A percentile compares a stretch with the other conserved stretches of the same genome.
phyloP scores from a whole-genome alignment of 2,888 invertebrate genomes.

The Folsomia candida region DNA sequence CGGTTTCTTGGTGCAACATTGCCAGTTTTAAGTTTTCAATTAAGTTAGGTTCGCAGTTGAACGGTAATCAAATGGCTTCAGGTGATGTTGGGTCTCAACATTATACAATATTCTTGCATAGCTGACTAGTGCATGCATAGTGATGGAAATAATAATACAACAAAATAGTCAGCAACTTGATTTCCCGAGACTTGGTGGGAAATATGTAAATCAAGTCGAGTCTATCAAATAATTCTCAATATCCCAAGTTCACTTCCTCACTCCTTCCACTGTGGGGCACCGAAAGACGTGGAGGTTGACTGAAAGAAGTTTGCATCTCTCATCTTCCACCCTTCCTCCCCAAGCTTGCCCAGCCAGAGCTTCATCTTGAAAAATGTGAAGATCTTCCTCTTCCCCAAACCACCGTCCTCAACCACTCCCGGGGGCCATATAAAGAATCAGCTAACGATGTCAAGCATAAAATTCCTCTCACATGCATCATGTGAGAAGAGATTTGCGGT shows the following conservation, averaged over 20 bases:
- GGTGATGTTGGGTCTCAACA: not conserved
- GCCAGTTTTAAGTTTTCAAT: too few species aligned
- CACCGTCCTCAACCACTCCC: constrained; percentile 6
- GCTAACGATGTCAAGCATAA: constrained; percentile 19
- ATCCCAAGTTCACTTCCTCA: not conserved
- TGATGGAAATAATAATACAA: too few species aligned
- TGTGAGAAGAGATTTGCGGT: not conserved
- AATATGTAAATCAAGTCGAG: constrained; percentile 8
- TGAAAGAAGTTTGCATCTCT: not conserved
- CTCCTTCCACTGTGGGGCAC: not conserved
- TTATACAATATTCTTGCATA: too few species aligned
- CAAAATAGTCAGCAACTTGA: too few species aligned
- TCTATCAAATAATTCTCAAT: not conserved
- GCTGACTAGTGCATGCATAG: too few species aligned
- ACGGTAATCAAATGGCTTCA: not conserved
- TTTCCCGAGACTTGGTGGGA: not conserved
- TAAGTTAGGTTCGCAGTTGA: not conserved
- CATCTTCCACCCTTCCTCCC: not conserved
- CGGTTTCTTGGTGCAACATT: too few species aligned
- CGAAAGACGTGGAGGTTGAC: not conserved
- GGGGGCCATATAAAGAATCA: constrained; percentile 14
- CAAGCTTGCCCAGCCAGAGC: too few species aligned
- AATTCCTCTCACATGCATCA: constrained; percentile 1
- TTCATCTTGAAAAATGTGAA: constrained; percentile 9
- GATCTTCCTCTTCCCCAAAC: not conserved